phyloP scores from a whole-genome alignment of 2,113 vertebrate genomes.

The Sardina pilchardus region DNA sequence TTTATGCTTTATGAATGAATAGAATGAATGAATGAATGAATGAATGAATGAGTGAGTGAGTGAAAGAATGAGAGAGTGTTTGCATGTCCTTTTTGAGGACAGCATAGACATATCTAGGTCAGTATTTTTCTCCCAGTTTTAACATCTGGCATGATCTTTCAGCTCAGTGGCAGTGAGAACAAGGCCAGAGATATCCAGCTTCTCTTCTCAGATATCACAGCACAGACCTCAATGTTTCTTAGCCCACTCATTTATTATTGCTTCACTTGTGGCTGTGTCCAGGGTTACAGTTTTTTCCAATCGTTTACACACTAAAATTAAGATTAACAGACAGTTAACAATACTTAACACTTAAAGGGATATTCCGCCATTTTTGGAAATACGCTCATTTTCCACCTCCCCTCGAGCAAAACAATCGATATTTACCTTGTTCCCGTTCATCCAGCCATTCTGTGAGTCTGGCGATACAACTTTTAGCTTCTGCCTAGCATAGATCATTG shows the following conservation, averaged over 20 bases:
- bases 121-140: neutral
- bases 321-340: too few species aligned
- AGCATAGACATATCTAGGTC: conserved; percentile 5
- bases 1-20: neutral
- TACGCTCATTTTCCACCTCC: too few species aligned
- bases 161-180: neutral
- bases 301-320: too few species aligned
- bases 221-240: neutral
- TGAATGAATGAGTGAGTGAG: neutral
- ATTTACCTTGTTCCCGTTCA: too few species aligned
- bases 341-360: too few species aligned
- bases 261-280: too few species aligned
- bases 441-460: too few species aligned
- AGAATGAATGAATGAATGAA: neutral
- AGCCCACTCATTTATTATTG: neutral
- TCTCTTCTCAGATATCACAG: neutral
- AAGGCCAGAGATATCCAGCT: neutral
- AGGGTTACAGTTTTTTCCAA: too few species aligned
- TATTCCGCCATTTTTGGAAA: too few species aligned
- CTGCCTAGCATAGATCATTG: too few species aligned
- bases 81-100: neutral
- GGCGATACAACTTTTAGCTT: too few species aligned
- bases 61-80: neutral
- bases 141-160: neutral
- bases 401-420: too few species aligned